These are phyloP conservation scores for Heliocidaris erythrogramma DNA, from an alignment of 35 echinoderm and acorn worm species.

Conservation along the genomic window DNA sequence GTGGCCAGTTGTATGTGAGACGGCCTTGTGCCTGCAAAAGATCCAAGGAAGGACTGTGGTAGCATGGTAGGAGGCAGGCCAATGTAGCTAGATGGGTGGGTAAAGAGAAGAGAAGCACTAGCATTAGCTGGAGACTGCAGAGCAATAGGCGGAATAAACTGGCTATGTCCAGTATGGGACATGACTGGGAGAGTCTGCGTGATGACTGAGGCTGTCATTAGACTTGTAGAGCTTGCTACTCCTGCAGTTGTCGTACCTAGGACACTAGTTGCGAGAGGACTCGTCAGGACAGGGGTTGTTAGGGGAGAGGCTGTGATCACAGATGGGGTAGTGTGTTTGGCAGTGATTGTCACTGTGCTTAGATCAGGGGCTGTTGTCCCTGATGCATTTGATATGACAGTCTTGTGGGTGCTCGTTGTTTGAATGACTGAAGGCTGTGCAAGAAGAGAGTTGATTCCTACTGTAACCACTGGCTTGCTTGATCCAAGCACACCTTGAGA, in stretches of 20 bases:
- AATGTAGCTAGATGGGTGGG: not conserved
- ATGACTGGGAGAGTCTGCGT: slow-evolving; percentile 44
- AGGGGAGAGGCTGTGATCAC: slow-evolving; percentile 16
- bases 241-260: not conserved
- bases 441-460: slow-evolving; percentile 61
- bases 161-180: slow-evolving; percentile 34
- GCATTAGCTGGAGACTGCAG: slow-evolving; percentile 6
- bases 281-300: not conserved
- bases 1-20: not conserved
- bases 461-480: slow-evolving; percentile 61
- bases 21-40: not conserved
- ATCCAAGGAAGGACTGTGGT: not conserved
- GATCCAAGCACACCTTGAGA: not conserved
- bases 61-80: not conserved
- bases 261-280: not conserved
- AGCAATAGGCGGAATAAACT: slow-evolving; percentile 32
- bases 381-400: slow-evolving; percentile 12
- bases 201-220: slow-evolving; percentile 41
- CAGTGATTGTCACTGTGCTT: not conserved
- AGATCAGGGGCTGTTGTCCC: not conserved
- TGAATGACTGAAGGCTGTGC: slow-evolving; percentile 49
- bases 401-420: slow-evolving; percentile 12
- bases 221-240: not conserved
- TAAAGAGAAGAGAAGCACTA: not conserved
- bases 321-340: not conserved